Percentiles rank a stretch among this genome's conserved stretches.
Conservation (phyloP, 2,113 vertebrate species). For the Mellivora capensis region DNA sequence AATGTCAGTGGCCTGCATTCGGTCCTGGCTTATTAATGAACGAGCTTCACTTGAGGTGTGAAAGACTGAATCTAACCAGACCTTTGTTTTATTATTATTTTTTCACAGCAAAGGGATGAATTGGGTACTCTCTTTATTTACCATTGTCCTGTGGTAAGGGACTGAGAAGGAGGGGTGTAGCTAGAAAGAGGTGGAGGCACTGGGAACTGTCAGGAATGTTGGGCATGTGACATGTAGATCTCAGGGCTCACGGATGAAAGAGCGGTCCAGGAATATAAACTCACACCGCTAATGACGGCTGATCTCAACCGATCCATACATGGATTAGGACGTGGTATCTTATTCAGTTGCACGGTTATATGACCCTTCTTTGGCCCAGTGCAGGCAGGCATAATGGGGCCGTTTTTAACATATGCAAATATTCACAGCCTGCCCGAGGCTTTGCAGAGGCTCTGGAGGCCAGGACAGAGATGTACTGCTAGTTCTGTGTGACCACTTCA, state of each 20-base stretch:
- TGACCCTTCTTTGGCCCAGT: not conserved
- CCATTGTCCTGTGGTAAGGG: not conserved
- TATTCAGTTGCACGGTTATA: not conserved
- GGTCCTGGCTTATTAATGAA: not conserved
- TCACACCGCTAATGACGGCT: rapidly evolving
- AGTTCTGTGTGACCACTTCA: slow-evolving; percentile 5
- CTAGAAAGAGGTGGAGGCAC: not conserved
- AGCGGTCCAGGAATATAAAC: not conserved
- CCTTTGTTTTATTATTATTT: not conserved
- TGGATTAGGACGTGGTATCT: not conserved
- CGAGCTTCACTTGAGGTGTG: not conserved
- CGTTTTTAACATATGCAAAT: not conserved
- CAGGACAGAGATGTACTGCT: not conserved
- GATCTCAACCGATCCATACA: not conserved
- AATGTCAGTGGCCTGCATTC: not conserved
- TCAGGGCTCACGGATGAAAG: not conserved
- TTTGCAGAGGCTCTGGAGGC: not conserved
- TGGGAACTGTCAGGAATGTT: not conserved
- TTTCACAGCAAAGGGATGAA: not conserved
- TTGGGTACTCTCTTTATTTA: not conserved
- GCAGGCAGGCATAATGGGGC: not conserved
- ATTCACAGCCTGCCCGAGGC: not conserved
- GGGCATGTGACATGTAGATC: not conserved
- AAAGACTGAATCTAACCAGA: not conserved
- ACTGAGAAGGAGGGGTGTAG: rapidly evolving